These are phyloP conservation scores for Centropus unirufus DNA, from an alignment of 2,113 vertebrate genomes.

Conservation along the genomic window DNA sequence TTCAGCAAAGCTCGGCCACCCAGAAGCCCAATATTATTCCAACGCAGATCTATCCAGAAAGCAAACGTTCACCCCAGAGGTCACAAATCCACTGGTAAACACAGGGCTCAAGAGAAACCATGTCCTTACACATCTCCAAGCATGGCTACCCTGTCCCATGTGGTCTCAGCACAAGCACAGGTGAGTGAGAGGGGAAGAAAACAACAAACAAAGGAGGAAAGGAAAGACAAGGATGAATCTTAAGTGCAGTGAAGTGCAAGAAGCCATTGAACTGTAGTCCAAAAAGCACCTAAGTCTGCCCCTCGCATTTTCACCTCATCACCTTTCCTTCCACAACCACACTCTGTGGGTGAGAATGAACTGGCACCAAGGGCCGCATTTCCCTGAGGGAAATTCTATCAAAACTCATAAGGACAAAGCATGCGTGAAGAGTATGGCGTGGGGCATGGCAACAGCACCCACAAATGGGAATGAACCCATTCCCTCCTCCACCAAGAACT, in stretches of 20 bases:
- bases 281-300: neutral
- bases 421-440: neutral
- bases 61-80: neutral
- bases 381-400: neutral
- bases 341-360: neutral
- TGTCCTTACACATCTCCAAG: neutral
- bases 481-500: neutral
- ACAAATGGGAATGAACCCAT: neutral
- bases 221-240: neutral
- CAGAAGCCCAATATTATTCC: constrained; percentile 94
- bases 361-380: neutral
- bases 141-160: neutral
- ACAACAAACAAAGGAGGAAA: neutral
- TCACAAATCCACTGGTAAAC: neutral
- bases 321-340: neutral
- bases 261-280: neutral
- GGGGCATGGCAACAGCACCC: neutral
- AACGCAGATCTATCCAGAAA: constrained; percentile 86
- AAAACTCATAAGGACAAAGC: neutral
- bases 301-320: neutral
- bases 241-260: neutral
- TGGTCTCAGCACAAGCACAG: neutral
- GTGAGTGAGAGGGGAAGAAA: neutral
- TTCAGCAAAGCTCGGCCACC: constrained; percentile 87
- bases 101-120: neutral